Base-by-base conservation (phyloP, 2,113 vertebrate genomes). In the Festucalex cinctus region DNA sequence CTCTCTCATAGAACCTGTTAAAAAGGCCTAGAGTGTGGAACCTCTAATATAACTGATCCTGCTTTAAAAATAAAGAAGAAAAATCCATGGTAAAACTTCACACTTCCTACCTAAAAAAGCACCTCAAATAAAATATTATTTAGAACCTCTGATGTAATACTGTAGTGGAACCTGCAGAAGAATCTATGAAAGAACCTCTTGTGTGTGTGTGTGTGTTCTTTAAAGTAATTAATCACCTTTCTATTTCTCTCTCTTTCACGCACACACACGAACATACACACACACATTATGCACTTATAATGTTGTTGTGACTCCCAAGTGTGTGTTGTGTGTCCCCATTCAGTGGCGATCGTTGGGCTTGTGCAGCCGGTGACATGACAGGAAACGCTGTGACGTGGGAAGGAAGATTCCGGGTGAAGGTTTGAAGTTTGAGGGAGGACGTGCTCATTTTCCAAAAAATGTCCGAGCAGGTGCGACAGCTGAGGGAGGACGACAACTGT, bases 401-500 rank as follows among this genome's bases (percentile, higher is more conserved):
- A 49, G n/a, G 20, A 39, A 39, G 3, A 3, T 63, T 46, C 39
- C 61, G 7, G 5, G 60, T 70, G 57, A 48, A 59, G 64, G 2
- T 36, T 6, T 5, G 19, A 65, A 58, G 62, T 61, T 54, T 26
- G 51, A 39, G 13, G 58, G 36, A 37, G 36, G 56, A 28, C 57
- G 43, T 41, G 44, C 66, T 61, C 58, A 7, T 65, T 88, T 84
- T 75, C 83, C 48, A 41, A 84, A 71, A 86, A 87, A 91, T 90
- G 77, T 75, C 48, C 59, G 62, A 69, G 69, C 82, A 86, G 83
- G 80, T 74, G 85, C 20, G 76, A 84, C 90, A 91, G 91, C 92
- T 91, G 91, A 90, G 82, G 68, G 32, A 37, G 66, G 78, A 73
- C 5, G 76, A 65, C 90, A 89, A 86, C 88, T 90, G 91, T 80